These are phyloP conservation scores for Gobiocypris rarus DNA, from an alignment of 2,113 vertebrate species.

Conservation along the genomic window DNA sequence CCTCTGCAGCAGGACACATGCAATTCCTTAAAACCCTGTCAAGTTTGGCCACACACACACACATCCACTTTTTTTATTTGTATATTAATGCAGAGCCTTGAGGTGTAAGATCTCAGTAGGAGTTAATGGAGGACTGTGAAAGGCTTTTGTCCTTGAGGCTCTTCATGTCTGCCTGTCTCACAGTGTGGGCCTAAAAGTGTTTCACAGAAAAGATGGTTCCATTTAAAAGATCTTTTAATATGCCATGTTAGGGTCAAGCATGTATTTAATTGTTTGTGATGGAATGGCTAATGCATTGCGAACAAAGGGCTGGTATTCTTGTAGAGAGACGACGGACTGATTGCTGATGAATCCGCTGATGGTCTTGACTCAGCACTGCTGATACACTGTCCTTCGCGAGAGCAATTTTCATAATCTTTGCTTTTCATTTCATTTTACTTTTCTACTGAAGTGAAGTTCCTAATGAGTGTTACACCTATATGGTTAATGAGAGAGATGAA, in stretches of 20 bases:
- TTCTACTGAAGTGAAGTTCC: neutral
- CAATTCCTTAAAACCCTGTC: neutral
- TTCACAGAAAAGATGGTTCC: neutral
- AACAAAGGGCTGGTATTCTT: constrained; percentile 37
- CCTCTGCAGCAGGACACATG: neutral
- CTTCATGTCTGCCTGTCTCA: neutral
- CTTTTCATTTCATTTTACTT: neutral
- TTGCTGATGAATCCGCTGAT: constrained; percentile 51
- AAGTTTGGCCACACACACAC: neutral
- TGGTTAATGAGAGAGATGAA: constrained; percentile 20
- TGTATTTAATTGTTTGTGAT: constrained; percentile 53
- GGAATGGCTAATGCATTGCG: constrained; percentile 52
- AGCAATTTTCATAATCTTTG: neutral
- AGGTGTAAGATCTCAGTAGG: neutral
- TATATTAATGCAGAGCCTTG: neutral
- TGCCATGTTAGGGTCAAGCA: neutral
- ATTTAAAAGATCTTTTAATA: neutral
- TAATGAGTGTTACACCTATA: constrained; percentile 53
- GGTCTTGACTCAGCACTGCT: constrained; percentile 50
- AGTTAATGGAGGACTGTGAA: constrained; percentile 30
- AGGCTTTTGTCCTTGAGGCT: neutral
- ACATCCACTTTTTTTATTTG: too few species aligned
- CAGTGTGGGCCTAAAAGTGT: neutral
- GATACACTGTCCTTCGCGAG: constrained; percentile 14
- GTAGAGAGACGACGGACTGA: constrained; percentile 46